Base-by-base conservation (phyloP, 2,888 invertebrate genomes). In the Andrena flavipes region DNA sequence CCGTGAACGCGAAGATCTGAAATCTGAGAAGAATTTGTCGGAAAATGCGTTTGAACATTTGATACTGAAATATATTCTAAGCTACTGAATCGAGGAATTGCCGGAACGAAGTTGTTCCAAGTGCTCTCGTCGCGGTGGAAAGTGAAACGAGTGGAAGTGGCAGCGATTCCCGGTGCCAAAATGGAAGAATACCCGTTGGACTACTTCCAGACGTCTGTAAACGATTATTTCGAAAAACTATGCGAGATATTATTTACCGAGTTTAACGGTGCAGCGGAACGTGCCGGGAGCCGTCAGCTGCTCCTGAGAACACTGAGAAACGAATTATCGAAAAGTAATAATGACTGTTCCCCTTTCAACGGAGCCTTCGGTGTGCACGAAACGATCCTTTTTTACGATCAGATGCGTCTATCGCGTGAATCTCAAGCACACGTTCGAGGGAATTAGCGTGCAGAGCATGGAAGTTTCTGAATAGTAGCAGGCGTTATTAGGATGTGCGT, bases 111-210 rank as follows among this genome's bases (percentile, higher is more conserved):
- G 26, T 68, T 56, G 48, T 62, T 10, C 23, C 48, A 33, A 6
- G 33, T 35, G 54, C 10, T 33, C 29, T 54, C 13, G 29, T 10
- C 51, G 7, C 54, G 48, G 10, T n/a, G 51, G 63, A 69, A 80
- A 77, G 70, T 54, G 77, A 80, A 79, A 70, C 77, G 23, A 26
- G 56, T 70, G 79, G 20, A 77, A 70, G 77, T 70, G 77, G 51
- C 77, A 59, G 74, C 60, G 65, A 13, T 30, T 54, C 26, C 51
- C 49, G 59, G 3, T 51, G 77, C 77, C 77, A 60, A 65, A 77
- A 70, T 51, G 56, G 42, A 42, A 65, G 68, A 56, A 59, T 63
- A 10, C 42, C n/a, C 6, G 10, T 29, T 80, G 79, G 79, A 64
- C 2, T 20, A 16, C 51, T 60, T 70, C 77, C 79, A 80, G 51